phyloP scores from a whole-genome alignment of 2,113 vertebrate species.

The Candoia aspera region DNA sequence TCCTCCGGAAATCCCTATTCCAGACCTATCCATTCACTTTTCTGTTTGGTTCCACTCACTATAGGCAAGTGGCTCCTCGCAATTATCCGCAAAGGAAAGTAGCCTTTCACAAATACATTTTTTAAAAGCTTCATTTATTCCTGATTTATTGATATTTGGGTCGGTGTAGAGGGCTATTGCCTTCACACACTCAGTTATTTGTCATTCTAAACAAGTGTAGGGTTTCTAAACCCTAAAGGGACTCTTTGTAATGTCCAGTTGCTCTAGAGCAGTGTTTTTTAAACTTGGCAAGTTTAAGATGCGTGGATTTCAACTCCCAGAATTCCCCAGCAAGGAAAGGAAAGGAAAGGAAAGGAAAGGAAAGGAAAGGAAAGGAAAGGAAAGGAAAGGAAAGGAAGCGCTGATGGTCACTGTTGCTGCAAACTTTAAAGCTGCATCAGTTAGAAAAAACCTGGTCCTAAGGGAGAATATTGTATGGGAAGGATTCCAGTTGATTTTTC shows the following conservation, averaged over 20 bases:
- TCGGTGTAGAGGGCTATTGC: neutral
- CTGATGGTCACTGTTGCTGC: neutral
- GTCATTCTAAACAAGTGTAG: neutral
- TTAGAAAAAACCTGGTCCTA: neutral
- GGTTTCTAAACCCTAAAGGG: neutral
- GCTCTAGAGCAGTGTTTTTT: too few species aligned
- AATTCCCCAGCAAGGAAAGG: slow-evolving; percentile 27
- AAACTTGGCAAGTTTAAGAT: too few species aligned
- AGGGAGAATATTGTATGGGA: neutral
- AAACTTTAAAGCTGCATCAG: neutral
- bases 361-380: slow-evolving; percentile 30
- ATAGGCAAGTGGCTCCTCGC: too few species aligned
- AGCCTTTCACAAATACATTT: neutral
- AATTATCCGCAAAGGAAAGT: neutral
- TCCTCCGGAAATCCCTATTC: too few species aligned
- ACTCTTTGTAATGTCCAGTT: neutral
- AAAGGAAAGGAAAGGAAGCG: slow-evolving; percentile 38
- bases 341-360: neutral
- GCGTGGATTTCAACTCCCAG: too few species aligned
- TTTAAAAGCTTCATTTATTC: neutral
- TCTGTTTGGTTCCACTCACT: neutral
- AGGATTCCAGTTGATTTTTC: neutral
- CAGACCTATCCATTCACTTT: neutral
- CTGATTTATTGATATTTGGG: neutral
- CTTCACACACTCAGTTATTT: neutral